Evolutionary conservation across 2,888 invertebrate species (phyloP), one percentile per base, ranked within the genome.

Genomic region (Podotricha telesiphe): DNA sequence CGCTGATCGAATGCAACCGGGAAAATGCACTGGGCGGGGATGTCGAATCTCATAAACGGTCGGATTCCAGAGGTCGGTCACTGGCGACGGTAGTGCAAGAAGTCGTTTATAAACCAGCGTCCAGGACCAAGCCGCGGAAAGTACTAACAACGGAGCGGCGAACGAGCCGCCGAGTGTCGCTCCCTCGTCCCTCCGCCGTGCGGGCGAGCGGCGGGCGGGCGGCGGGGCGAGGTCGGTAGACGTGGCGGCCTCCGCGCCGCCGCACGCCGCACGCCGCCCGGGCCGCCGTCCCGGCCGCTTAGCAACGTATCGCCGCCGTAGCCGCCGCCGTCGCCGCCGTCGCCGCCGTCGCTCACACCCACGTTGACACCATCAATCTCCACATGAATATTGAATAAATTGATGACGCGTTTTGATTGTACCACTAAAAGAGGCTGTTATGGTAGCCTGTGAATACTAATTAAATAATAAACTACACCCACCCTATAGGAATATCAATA

Each of bases 21-120:
- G 82, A 87, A 89, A 88, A 89, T 91, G 89, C 91, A 91, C 91
- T 86, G 92, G 91, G 92, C 91, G 91, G 90, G 91, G 91, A 91
- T 90, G 88, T 88, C 87, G 87, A 91, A 88, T 90, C 90, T 92
- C 86, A 88, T 85, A 90, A 89, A 87, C 87, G 86, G 88, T 86
- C 86, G 86, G 87, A 72, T 85, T 88, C 86, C 86, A 88, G 89
- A 88, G 89, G 89, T 89, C 89, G 89, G 87, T 84, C 86, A 86
- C 88, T 87, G 80, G 85, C 83, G 82, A 85, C 82, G 83, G 77
- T 78, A 79, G 79, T 77, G 82, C 77, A 78, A 73, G 76, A 74
- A 77, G 76, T 77, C 76, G 79, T 79, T 77, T 42, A 76, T 75
- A 85, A 85, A 86, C 89, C 77, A 77, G 79, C 86, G 78, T 81